Evolutionary conservation across 30 jellyfish, hydroid and myxozoan species (phyloP), one percentile per base, ranked within the genome.

Genomic region (Cassiopea andromeda): DNA sequence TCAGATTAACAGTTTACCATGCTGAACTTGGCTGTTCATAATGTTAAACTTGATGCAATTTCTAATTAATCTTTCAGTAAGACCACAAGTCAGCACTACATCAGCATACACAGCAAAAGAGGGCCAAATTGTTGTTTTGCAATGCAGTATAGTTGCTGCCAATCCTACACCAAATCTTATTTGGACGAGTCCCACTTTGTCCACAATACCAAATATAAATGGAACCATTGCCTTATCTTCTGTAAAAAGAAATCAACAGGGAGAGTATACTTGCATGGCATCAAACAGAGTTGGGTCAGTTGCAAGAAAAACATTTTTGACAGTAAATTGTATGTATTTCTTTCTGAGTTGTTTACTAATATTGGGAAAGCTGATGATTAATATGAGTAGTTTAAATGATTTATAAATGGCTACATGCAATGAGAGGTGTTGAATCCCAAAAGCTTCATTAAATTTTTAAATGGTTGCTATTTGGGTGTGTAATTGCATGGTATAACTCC

Each of bases 71-170:
- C 6, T 14, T 64, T 5, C 73, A 64, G 79, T 70, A 6, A 70
- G 54, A 12, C 79, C 79, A 70, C 4, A 43, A 16, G 15, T 70
- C 49, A 70, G 79, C 38, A 27, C 15, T 3, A 14, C 54, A 43
- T 10, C 79, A 15, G 7, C 79, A 12, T 14, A 14, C 12, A 70
- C 16, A 19, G 79, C 38, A 2, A 70, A 1, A 18, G 79, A 70
- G 38, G 79, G 79, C 5, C n/a, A 16, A 19, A 70, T 12, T 43
- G 0, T 27, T 6, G 16, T 4, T 12, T 19, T 70, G n/a, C 54
- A 70, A 17, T 70, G 79, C 79, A 70, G 27, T 54, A 38, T 70
- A 2, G 27, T 16, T 70, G 79, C 79, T 1, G 79, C 79, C 15
- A 70, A 70, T 19, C 79, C 79, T 70, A 16, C 79, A 19, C 57